Conservation (phyloP, 1,140 invertebrate genomes). For the Paraescarpia echinospica region DNA sequence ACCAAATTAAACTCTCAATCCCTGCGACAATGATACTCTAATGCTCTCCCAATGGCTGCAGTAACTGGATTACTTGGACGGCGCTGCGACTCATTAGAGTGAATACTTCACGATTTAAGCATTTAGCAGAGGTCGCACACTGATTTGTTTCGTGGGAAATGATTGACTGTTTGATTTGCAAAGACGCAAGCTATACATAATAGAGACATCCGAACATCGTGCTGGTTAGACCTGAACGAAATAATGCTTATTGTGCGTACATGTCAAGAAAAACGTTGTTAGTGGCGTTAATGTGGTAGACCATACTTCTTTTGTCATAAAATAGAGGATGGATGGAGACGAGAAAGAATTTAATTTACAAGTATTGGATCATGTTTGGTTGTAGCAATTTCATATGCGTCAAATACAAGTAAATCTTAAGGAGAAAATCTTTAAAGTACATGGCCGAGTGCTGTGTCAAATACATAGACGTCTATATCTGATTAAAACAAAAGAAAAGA, state of each 20-base stretch:
- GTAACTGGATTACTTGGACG: background rate
- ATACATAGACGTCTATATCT: too few relatives aligned
- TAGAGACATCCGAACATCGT: background rate
- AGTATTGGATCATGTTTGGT: too few relatives aligned
- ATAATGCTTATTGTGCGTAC: background rate
- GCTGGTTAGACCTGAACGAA: background rate
- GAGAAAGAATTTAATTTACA: too few relatives aligned
- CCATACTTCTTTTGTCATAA: too few relatives aligned
- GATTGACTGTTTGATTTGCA: background rate
- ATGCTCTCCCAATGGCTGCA: background rate
- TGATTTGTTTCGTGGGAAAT: background rate
- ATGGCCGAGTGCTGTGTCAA: too few relatives aligned
- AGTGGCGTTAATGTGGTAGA: too few relatives aligned
- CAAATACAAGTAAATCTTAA: too few relatives aligned
- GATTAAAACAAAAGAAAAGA: too few relatives aligned
- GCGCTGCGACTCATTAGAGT: background rate
- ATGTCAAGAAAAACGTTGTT: too few relatives aligned
- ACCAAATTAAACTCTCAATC: background rate
- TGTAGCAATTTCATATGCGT: too few relatives aligned
- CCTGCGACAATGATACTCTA: background rate
- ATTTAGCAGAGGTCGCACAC: background rate
- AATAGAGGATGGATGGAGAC: too few relatives aligned
- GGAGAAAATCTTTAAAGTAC: too few relatives aligned
- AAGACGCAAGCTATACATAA: background rate
- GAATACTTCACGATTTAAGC: background rate